Evolutionary conservation across 1,140 invertebrate species (phyloP), one percentile per base, ranked within the genome.

Genomic region (Schlechtendalia chinensis): DNA sequence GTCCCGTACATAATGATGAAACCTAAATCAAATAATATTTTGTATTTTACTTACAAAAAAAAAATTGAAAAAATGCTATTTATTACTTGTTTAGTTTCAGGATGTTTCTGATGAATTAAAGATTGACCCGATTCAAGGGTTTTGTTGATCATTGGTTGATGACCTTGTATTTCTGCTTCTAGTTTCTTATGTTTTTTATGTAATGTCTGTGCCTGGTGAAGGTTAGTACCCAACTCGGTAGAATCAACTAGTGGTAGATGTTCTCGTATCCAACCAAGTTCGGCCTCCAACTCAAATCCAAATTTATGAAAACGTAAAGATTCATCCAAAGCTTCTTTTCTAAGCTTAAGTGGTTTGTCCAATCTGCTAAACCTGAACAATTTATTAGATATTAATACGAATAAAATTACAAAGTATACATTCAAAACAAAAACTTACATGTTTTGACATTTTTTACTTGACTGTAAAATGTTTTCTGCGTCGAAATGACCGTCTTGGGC

Each of bases 211-310:
- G 96, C 95, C 85, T 97, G 95, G 84, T 96, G 92, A 50, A 99
- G 87, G 86, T 94, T 96, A 74, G 92, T 89, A 1, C 93, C 93
- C 5, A 93, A 85, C 10, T 89, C 90, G 4, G 91, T 90, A 1
- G 94, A 94, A 0, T 90, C 89, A 2, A 94, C 95, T 6, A 93
- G 89, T 5, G 93, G 92, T 77, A 93, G 85, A 82, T 96, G 93
- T 85, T 98, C 97, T 53, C 92, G 91, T 77, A 98, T 96, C 97
- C 97, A 99, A 85, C 97, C 95, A 83, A 97, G 88, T 86, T 99
- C 96, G 0, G 92, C 92, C 81, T 97, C 94, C 53, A 97, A 88
- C 85, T 98, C 95, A 85, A 98, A 98, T 32, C 92, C 92, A 87
- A 98, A 97, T 86, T 98, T 96, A 85, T 98, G 96, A 84, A 94